phyloP scores from a whole-genome alignment of 2,797 vertebrate species.

The Rachycentron canadum region DNA sequence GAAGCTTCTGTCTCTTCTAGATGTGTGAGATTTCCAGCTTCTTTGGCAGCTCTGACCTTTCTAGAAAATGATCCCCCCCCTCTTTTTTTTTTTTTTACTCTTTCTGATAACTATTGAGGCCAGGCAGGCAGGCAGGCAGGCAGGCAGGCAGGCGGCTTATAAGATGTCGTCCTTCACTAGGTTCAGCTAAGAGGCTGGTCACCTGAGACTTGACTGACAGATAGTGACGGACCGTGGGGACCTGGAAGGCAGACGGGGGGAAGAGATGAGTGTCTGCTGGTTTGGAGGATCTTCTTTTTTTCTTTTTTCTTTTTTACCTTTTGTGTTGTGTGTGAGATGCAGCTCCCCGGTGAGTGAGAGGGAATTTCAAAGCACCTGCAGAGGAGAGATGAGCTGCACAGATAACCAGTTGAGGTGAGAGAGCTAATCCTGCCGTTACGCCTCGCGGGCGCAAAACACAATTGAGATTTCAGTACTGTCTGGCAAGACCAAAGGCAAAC shows the following conservation, averaged over 20 bases:
- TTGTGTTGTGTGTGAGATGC: slow-evolving; percentile 54
- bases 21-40: slow-evolving; percentile 56
- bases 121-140: slow-evolving; percentile 33
- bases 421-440: slow-evolving; percentile 69
- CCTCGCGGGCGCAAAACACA: slow-evolving; percentile 69
- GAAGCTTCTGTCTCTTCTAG: slow-evolving; percentile 36
- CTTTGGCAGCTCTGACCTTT: slow-evolving; percentile 68
- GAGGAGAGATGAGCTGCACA: slow-evolving; percentile 70
- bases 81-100: slow-evolving; percentile 19
- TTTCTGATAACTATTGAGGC: slow-evolving; percentile 62
- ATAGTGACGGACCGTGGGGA: slow-evolving; percentile 55
- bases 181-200: slow-evolving; percentile 63
- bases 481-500: slow-evolving; percentile 44
- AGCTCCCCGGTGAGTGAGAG: slow-evolving; percentile 56
- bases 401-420: slow-evolving; percentile 77
- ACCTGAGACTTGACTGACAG: slow-evolving; percentile 78
- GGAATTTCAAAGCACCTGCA: slow-evolving; percentile 70
- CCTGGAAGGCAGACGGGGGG: slow-evolving; percentile 43
- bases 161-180: slow-evolving; percentile 60
- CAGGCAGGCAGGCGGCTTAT: slow-evolving; percentile 53
- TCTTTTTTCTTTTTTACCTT: not conserved
- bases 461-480: slow-evolving; percentile 54
- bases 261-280: slow-evolving; percentile 48
- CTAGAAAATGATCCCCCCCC: slow-evolving; percentile 25
- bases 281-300: slow-evolving; percentile 36